These are phyloP conservation scores for Miniopterus natalensis DNA, from an alignment of 2,113 vertebrate genomes.

Conservation along the genomic window DNA sequence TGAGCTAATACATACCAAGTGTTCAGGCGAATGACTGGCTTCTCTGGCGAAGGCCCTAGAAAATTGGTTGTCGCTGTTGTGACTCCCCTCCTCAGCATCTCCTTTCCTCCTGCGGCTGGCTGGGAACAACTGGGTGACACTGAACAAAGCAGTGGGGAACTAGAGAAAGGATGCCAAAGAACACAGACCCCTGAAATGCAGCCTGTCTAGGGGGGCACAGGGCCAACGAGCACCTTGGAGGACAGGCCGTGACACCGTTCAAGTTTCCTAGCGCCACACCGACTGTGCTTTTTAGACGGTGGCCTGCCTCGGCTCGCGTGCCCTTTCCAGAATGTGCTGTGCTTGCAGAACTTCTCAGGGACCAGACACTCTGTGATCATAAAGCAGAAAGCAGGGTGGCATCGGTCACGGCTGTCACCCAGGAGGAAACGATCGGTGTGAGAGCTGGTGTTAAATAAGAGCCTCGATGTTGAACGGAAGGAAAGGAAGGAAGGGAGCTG, in stretches of 20 bases:
- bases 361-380: not conserved
- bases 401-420: conserved; percentile 32
- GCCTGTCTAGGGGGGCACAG: not conserved
- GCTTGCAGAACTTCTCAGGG: not conserved
- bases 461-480: not conserved
- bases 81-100: not conserved
- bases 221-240: not conserved
- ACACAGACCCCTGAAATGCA: not conserved
- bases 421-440: conserved; percentile 62
- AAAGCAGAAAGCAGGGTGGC: conserved; percentile 27
- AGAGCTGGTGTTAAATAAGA: conserved; percentile 67
- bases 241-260: not conserved
- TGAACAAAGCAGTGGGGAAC: not conserved
- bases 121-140: not conserved
- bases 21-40: not conserved
- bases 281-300: not conserved
- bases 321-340: not conserved
- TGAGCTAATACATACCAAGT: not conserved
- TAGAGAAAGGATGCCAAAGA: not conserved
- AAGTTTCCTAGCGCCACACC: not conserved
- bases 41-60: not conserved
- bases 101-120: not conserved
- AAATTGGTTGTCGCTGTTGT: not conserved
- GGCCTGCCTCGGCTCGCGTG: not conserved
- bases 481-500: conserved; percentile 58